Percentiles rank a stretch among this genome's conserved stretches.
These are phyloP conservation scores for Gopherus evgoodei DNA, from an alignment of 2,113 vertebrate genomes.

Conservation along the genomic window DNA sequence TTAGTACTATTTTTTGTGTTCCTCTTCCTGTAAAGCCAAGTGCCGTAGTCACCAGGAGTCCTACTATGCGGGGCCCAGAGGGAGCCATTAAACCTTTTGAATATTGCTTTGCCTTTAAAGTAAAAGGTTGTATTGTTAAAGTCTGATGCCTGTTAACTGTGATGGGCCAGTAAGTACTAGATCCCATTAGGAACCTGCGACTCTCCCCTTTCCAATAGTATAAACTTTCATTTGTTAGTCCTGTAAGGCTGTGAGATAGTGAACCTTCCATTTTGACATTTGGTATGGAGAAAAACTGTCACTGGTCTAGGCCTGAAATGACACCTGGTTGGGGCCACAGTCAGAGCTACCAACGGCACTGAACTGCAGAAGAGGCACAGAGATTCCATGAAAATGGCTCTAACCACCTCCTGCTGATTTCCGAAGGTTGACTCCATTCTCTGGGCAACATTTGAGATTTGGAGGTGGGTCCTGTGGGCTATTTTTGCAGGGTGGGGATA, in stretches of 20 bases:
- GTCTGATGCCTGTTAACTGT: not conserved
- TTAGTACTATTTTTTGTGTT: not conserved
- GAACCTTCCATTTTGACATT: slow-evolving; percentile 13
- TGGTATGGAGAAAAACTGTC: slow-evolving; percentile 24
- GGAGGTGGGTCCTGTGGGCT: not conserved
- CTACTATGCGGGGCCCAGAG: not conserved
- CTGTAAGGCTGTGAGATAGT: not conserved
- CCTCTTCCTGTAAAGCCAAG: not conserved
- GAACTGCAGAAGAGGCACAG: not conserved
- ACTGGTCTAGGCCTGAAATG: slow-evolving; percentile 12
- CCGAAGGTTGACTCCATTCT: not conserved
- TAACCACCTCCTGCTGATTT: slow-evolving; percentile 9
- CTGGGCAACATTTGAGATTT: not conserved
- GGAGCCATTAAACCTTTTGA: not conserved
- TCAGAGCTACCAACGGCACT: slow-evolving; percentile 14
- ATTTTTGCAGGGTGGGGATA: not conserved
- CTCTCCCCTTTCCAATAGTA: not conserved
- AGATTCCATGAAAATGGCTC: not conserved
- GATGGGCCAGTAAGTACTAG: not conserved
- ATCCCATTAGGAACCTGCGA: not conserved
- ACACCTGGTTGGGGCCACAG: not conserved
- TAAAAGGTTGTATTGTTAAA: not conserved
- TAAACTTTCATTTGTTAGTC: not conserved
- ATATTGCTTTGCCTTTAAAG: not conserved
- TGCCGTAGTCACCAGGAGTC: not conserved